These are phyloP conservation scores for Hypsopygia costalis DNA, from an alignment of 2,888 invertebrate species.

Conservation along the genomic window DNA sequence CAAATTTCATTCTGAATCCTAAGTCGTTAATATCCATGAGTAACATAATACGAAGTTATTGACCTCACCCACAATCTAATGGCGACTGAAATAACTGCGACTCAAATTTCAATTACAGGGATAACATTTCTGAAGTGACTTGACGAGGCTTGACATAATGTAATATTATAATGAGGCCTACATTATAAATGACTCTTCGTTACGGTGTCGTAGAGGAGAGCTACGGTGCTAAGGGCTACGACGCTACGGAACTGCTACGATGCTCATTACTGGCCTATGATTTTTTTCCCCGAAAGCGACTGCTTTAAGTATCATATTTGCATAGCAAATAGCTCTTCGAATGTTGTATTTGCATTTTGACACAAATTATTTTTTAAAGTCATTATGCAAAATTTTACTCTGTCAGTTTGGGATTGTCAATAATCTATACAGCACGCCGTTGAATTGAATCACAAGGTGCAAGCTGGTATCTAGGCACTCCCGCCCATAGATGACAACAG, in stretches of 20 bases:
- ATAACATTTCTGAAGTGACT: background rate
- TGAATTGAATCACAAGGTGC: no score
- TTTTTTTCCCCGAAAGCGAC: conserved; percentile 3
- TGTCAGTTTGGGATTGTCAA: no score
- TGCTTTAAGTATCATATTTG: conserved; percentile 11
- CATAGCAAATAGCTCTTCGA: conserved; percentile 9
- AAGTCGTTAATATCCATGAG: no score
- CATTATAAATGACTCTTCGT: background rate
- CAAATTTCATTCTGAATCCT: no score
- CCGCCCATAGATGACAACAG: no score
- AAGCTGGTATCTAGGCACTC: no score
- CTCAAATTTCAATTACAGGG: conserved; percentile 1
- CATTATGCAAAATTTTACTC: no score
- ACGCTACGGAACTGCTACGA: conserved; percentile 8
- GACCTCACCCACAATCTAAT: no score
- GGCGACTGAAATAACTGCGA: no score
- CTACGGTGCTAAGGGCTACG: conserved; percentile 8
- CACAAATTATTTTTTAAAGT: no score
- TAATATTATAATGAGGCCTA: background rate
- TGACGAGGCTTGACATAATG: background rate
- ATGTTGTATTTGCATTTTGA: conserved; percentile 4
- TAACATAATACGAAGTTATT: no score
- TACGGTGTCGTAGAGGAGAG: conserved; percentile 4
- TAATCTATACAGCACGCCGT: no score
- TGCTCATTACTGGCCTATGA: conserved; percentile 1